phyloP scores from a whole-genome alignment of 2,113 vertebrate genomes.

The Gyps fulvus region DNA sequence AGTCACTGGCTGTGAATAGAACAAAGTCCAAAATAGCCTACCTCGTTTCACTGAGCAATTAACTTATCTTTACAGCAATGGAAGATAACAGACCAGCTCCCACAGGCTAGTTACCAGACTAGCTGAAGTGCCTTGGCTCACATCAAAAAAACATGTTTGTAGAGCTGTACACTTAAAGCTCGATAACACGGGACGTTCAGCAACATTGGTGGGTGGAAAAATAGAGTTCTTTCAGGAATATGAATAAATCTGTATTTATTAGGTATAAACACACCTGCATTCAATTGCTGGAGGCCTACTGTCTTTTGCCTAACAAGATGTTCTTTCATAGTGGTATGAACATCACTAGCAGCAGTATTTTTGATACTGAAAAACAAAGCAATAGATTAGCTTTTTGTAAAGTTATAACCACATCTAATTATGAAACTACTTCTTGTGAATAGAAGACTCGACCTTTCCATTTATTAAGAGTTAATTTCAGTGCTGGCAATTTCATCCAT shows the following conservation, averaged over 20 bases:
- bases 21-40: neutral
- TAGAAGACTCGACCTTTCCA: neutral
- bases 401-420: neutral
- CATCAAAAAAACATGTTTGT: neutral
- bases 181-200: neutral
- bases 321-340: neutral
- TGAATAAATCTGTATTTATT: neutral
- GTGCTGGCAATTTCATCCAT: neutral
- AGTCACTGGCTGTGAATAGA: neutral
- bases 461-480: conserved; percentile 2
- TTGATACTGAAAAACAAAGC: neutral
- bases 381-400: neutral
- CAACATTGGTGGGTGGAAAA: neutral
- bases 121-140: neutral
- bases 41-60: neutral
- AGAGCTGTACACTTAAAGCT: neutral
- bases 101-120: neutral
- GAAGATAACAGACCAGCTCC: neutral
- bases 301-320: neutral
- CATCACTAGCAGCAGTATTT: neutral
- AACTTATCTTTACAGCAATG: neutral
- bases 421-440: neutral
- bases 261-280: neutral
- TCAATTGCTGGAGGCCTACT: neutral
- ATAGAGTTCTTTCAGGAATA: neutral